Percentiles rank a stretch among this genome's conserved stretches.
phyloP scores from a whole-genome alignment of 2,113 vertebrate genomes.

The Morone chrysops region DNA sequence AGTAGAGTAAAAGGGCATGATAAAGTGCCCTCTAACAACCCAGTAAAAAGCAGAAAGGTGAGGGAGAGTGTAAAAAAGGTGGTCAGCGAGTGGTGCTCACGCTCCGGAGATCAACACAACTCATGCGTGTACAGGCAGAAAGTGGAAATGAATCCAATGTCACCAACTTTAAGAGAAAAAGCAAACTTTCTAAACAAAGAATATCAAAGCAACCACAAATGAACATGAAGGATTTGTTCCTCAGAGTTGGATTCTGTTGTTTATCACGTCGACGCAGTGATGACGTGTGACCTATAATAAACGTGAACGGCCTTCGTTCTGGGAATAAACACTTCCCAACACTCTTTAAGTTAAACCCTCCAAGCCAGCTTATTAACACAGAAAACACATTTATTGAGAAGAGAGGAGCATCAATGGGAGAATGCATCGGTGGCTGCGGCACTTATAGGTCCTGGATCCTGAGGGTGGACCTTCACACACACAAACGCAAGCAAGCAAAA shows the following conservation, averaged over 20 bases:
- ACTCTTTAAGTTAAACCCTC: constrained; percentile 47
- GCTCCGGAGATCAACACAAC: constrained; percentile 22
- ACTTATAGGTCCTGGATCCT: constrained; percentile 71
- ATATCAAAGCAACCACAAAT: not conserved
- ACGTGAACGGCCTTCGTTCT: constrained; percentile 3
- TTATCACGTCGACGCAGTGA: constrained; percentile 43
- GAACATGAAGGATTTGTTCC: not conserved
- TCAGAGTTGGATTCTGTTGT: constrained; percentile 6
- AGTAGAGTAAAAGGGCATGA: not conserved
- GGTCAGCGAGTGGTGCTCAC: constrained; percentile 54
- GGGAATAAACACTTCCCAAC: constrained; percentile 14
- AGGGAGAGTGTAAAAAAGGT: not conserved
- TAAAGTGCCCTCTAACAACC: not conserved
- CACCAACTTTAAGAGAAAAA: not conserved
- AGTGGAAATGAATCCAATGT: not conserved
- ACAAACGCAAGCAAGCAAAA: constrained; percentile 58
- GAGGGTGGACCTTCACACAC: constrained; percentile 67
- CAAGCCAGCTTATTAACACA: constrained; percentile 65
- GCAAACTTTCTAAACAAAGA: not conserved
- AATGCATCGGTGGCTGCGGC: constrained; percentile 71
- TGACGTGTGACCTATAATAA: constrained; percentile 19
- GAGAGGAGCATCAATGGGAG: constrained; percentile 61
- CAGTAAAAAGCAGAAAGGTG: not conserved
- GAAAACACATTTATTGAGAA: constrained; percentile 80
- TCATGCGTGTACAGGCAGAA: not conserved